Base-by-base conservation (phyloP, 1,140 invertebrate genomes). In the Lysiphlebus fabarum region DNA sequence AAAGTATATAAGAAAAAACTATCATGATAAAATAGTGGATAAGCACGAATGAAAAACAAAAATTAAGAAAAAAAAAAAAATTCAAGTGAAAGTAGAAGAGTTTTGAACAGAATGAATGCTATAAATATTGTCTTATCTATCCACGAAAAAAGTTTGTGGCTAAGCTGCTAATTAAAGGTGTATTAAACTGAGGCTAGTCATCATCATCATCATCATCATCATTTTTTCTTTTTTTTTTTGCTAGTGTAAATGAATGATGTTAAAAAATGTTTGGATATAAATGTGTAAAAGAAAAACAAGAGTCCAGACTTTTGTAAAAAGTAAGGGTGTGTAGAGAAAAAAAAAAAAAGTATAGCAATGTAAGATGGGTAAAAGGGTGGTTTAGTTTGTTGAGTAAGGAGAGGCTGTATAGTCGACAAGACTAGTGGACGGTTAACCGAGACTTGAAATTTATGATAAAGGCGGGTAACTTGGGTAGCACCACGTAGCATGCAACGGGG, bases 111-210 rank as follows among this genome's bases (percentile, higher is more conserved):
- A 41, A 56, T 40, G 65, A 66, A 61, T 48, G 67, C 61, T 70
- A 65, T 68, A 68, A 70, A 71, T 72, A 71, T 70, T 68, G 68
- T 65, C 66, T 72, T 72, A 72, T 72, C 70, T 72, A 70, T 72
- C 57, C 62, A 61, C 68, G n/a, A 67, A 68, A 71, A 71, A 71
- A 68, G 70, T 71, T 71, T 51, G 69, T 1, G 38, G 59, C 61
- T 60, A 62, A 64, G 63, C 65, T 62, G 66, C 65, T 71, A 72
- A 72, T 72, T 72, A 70, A 71, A 70, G 70, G 68, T 70, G 66
- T 70, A 70, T 63, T 57, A 64, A 41, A 57, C 49, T 9, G n/a
- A 36, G 36, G 4, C 17, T 17, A 40, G 12, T 51, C 14, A 36
- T 56, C 44, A 53, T 40, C 38, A 2, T 26, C 4, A 1, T 12